A percentile compares a stretch with the other conserved stretches of the same genome.
phyloP scores from a whole-genome alignment of 1,140 invertebrate genomes.

The Ceratosolen solmsi region DNA sequence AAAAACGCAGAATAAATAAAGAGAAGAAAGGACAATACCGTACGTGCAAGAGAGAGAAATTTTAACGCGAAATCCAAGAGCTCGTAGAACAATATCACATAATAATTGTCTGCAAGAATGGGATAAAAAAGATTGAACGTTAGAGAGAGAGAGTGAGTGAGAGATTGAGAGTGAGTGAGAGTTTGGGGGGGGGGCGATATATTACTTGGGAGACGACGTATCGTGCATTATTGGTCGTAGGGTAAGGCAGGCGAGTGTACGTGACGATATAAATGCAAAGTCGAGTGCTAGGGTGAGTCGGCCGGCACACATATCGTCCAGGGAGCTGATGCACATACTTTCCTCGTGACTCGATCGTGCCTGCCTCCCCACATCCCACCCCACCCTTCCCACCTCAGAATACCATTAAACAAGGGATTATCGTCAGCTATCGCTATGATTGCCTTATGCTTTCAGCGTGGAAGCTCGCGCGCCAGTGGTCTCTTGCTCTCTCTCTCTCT shows the following conservation, averaged over 20 bases:
- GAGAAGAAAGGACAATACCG: background rate
- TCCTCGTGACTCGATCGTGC: background rate
- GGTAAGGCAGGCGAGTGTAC: background rate
- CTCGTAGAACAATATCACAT: background rate
- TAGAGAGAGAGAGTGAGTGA: background rate
- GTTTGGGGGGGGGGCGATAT: background rate
- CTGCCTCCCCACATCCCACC: background rate
- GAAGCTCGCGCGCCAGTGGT: background rate
- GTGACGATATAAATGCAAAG: slow-evolving; percentile 51
- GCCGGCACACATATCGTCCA: background rate
- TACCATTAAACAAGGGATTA: slow-evolving; percentile 51
- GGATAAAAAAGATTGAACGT: slow-evolving; percentile 9
- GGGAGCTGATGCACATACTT: slow-evolving; percentile 32
- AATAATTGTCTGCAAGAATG: slow-evolving; percentile 28
- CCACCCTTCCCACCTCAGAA: slow-evolving; percentile 11
- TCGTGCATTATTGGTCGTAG: slow-evolving; percentile 3
- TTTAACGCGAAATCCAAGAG: background rate
- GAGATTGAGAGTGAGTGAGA: background rate
- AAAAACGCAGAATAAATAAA: background rate
- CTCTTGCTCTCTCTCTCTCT: background rate
- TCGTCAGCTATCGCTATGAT: slow-evolving; percentile 50
- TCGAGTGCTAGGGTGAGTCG: slow-evolving; percentile 9
- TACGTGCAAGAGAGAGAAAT: slow-evolving; percentile 5
- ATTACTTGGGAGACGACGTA: slow-evolving; percentile 23
- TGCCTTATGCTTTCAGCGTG: slow-evolving; percentile 33